phyloP scores from a whole-genome alignment of 2,888 invertebrate species.

The Drosophila anceps region DNA sequence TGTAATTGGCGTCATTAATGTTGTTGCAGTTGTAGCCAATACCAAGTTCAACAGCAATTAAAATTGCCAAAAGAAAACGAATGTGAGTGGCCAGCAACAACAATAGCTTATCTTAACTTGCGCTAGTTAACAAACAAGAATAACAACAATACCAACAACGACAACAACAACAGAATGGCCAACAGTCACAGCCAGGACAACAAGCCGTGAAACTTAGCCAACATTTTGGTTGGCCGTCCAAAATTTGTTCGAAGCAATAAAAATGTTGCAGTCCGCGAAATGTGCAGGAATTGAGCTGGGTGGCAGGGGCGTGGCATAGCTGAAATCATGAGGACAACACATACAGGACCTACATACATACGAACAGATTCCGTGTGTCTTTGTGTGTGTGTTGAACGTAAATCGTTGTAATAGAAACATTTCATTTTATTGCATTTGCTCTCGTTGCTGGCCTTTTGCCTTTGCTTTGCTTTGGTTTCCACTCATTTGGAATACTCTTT shows the following conservation, averaged over 20 bases:
- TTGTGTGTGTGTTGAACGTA: slow-evolving; percentile 60
- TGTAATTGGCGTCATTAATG: slow-evolving; percentile 52
- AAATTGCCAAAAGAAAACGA: slow-evolving; percentile 71
- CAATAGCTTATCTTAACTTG: slow-evolving; percentile 70
- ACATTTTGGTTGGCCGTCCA: slow-evolving; percentile 57
- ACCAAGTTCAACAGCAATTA: slow-evolving; percentile 79
- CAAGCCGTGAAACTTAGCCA: slow-evolving; percentile 71
- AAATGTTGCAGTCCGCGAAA: slow-evolving; percentile 65
- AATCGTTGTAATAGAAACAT: slow-evolving; percentile 81
- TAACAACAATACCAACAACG: slow-evolving; percentile 23
- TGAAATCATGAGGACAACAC: slow-evolving; percentile 34
- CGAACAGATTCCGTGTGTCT: not conserved
- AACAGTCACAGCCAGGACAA: slow-evolving; percentile 57
- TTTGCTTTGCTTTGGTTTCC: slow-evolving; percentile 28
- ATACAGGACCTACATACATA: not conserved
- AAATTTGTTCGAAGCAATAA: slow-evolving; percentile 71
- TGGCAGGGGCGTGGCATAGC: not conserved
- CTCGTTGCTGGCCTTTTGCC: slow-evolving; percentile 45
- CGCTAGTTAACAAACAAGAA: slow-evolving; percentile 56
- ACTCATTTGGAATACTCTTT: not conserved
- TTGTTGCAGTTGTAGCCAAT: slow-evolving; percentile 48
- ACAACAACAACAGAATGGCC: slow-evolving; percentile 17
- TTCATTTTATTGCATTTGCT: slow-evolving; percentile 81
- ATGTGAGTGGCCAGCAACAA: slow-evolving; percentile 47
- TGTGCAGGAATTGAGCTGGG: not conserved